Evolutionary conservation across 92 coral and sea anemone species (phyloP), one percentile per base, ranked within the genome.

Genomic region (Umimayanthus chanpuru): DNA sequence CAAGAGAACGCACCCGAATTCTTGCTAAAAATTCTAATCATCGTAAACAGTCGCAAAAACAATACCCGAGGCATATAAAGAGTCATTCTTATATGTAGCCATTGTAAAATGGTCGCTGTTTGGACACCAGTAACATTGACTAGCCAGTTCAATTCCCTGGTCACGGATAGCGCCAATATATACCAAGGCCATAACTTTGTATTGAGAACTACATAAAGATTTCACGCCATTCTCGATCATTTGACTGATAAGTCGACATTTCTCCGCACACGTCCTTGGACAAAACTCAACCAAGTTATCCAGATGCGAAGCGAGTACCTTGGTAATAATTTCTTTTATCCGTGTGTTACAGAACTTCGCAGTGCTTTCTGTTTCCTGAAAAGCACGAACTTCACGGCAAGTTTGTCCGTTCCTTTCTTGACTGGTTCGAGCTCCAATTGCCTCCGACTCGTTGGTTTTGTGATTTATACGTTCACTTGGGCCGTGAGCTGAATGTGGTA

Each of bases 131-230:
- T 73, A 23, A 41, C 92, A 92, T 87, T 94, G 97, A 25, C 89
- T 90, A 4, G 95, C 95, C 28, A 94, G 65, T 55, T 91, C 91
- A 6, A 93, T 88, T 3, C 97, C 97, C 26, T 92, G 88, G 71
- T 92, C 95, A 29, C 94, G 93, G 7, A 92, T 84, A 30, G 97
- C 97, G 11, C 97, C 97, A 20, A 94, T 92, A 49, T 86, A 90
- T 36, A 94, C 94, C 32, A 92, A 61, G 9, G 88, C 93, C 43
- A 90, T 86, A 14, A 94, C 87, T 87, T 92, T 94, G 88, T 89
- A 91, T 26, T 86, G 87, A 14, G 66, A 30, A 30, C 67, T 15
- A 67, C 77, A 90, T 72, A 91, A 38, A 61, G 90, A 28, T 36
- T 93, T 88, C n/a, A 94, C 89, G 71, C 90, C 78, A 79, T 88